phyloP scores from a whole-genome alignment of 2,888 invertebrate genomes.

The Agriotes lineatus region DNA sequence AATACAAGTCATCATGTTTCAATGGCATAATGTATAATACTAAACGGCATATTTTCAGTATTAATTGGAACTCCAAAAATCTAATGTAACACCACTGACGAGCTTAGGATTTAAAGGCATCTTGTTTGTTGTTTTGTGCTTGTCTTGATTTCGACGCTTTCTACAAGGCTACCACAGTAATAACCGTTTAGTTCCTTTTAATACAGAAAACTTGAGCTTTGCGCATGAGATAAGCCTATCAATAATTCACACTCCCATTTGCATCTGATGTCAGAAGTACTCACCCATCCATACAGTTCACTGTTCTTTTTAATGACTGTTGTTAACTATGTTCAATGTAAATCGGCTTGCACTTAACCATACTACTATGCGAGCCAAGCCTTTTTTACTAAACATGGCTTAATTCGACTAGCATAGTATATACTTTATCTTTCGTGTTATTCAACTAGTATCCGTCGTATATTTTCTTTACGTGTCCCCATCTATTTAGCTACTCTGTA shows the following conservation, averaged over 20 bases:
- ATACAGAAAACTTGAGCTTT: conserved; percentile 15
- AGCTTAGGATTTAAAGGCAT: not conserved
- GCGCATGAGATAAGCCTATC: conserved; percentile 17
- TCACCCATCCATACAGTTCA: not conserved
- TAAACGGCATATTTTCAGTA: conserved; percentile 9
- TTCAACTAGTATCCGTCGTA: not conserved
- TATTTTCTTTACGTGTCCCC: too few species aligned
- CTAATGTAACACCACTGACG: not conserved
- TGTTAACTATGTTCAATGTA: conserved; percentile 19
- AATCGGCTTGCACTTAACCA: conserved; percentile 19
- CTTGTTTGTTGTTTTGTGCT: not conserved
- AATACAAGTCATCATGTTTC: conserved; percentile 15
- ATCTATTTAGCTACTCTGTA: not conserved
- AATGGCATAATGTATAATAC: conserved; percentile 22
- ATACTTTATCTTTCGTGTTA: conserved; percentile 5
- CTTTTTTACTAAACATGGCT: conserved; percentile 13
- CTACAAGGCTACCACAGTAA: too few species aligned
- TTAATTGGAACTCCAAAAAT: conserved; percentile 8
- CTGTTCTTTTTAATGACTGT: conserved; percentile 12
- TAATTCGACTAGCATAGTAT: conserved; percentile 1
- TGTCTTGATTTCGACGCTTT: too few species aligned
- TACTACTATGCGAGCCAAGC: conserved; percentile 1
- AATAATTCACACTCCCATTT: conserved; percentile 12
- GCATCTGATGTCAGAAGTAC: conserved; percentile 6
- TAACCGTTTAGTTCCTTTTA: conserved; percentile 16